A percentile compares a stretch with the other conserved stretches of the same genome.
These are phyloP conservation scores for Dipus sagitta DNA, from an alignment of 2,797 vertebrate species.

Conservation along the genomic window DNA sequence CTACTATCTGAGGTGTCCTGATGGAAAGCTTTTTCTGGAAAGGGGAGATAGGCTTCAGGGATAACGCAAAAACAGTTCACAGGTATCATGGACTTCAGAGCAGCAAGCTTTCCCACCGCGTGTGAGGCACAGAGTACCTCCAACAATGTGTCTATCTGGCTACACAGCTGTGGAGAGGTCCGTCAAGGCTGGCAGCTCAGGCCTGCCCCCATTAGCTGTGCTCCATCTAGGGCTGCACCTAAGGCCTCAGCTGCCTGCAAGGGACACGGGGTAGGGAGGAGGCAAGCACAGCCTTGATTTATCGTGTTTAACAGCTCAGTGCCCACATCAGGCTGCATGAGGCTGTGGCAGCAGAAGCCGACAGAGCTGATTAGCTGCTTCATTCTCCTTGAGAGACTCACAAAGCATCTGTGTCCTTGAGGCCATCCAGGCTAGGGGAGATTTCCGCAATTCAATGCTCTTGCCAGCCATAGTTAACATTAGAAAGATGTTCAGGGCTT, in stretches of 20 bases:
- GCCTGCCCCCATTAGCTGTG: not conserved
- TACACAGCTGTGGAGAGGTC: fast-evolving
- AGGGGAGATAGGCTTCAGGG: not conserved
- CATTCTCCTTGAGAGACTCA: constrained; percentile 81
- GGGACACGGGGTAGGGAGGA: not conserved
- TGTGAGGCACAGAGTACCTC: not conserved
- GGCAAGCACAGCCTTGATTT: constrained; percentile 77
- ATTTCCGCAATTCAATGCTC: constrained; percentile 26
- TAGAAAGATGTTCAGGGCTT: not conserved
- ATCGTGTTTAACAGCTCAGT: constrained; percentile 87
- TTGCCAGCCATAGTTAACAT: constrained; percentile 28
- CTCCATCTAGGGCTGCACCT: not conserved
- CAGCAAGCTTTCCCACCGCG: not conserved
- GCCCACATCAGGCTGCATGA: constrained; percentile 81
- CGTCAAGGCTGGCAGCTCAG: not conserved
- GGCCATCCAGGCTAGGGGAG: constrained; percentile 39
- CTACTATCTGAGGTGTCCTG: too few relatives aligned
- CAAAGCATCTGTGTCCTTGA: constrained; percentile 71
- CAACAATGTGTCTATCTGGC: not conserved
- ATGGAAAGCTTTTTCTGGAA: not conserved
- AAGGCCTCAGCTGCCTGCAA: constrained; percentile 64
- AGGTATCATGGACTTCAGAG: not conserved
- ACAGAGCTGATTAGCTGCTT: constrained; percentile 86
- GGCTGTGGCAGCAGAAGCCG: constrained; percentile 77
- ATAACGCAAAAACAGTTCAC: not conserved